These are phyloP conservation scores for Phyto melanocephala DNA, from an alignment of 2,888 invertebrate genomes.

Conservation along the genomic window DNA sequence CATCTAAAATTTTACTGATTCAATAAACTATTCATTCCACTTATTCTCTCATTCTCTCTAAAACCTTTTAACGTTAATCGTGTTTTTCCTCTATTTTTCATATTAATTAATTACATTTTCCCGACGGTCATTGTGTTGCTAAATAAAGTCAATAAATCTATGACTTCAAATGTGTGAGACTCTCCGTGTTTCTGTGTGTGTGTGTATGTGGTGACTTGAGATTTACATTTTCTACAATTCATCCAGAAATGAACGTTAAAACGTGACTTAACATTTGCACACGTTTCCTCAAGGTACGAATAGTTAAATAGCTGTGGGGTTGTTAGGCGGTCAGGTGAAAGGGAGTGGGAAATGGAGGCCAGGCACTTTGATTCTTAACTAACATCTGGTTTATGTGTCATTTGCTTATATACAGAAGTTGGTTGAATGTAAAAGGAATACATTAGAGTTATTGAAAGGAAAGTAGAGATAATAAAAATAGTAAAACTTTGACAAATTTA, in stretches of 20 bases:
- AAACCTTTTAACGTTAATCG: background rate
- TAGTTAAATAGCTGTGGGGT: background rate
- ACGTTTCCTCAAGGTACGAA: conserved; percentile 41
- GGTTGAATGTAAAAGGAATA: background rate
- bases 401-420: background rate
- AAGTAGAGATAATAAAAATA: background rate
- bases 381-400: conserved; percentile 11
- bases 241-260: conserved; percentile 19
- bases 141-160: conserved; percentile 41
- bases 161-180: background rate
- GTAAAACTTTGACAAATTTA: background rate
- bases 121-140: conserved; percentile 26
- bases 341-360: background rate
- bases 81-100: background rate
- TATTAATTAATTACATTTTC: conserved; percentile 37
- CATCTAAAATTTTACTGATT: background rate
- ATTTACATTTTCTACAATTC: conserved; percentile 12
- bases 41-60: background rate
- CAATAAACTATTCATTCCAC: too few species aligned
- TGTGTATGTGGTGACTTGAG: background rate
- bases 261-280: conserved; percentile 48
- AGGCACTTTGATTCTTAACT: background rate
- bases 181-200: background rate
- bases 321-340: background rate
- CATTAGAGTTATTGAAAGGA: background rate